Conservation (phyloP, 2,797 vertebrate species). For the Brachyalestes nurse region DNA sequence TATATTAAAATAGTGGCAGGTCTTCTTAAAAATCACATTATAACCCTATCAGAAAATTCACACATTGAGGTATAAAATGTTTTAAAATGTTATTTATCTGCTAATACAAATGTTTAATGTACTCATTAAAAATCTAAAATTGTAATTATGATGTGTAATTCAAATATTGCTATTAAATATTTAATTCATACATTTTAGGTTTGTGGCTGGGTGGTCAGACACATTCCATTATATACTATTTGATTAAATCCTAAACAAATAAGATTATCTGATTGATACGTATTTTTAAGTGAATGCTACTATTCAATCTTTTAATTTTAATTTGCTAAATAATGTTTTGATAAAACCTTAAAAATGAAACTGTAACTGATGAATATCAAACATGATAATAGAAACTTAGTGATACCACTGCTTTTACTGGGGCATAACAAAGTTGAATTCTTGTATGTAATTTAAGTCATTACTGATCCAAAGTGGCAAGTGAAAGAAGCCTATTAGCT, state of each 20-base stretch:
- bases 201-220: too few relatives aligned
- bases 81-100: too few relatives aligned
- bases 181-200: not conserved
- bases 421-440: not conserved
- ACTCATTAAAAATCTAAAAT: too few relatives aligned
- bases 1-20: not conserved
- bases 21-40: not conserved
- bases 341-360: not conserved
- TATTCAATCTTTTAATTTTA: not conserved
- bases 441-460: slow-evolving; percentile 31
- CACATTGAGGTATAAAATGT: not conserved
- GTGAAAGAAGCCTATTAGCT: slow-evolving; percentile 40
- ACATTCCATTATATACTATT: not conserved
- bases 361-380: not conserved
- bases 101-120: too few relatives aligned
- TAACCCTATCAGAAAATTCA: not conserved
- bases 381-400: not conserved
- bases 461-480: slow-evolving; percentile 37
- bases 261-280: not conserved
- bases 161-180: not conserved
- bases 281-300: not conserved
- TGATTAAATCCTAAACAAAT: not conserved
- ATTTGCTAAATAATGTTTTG: not conserved
- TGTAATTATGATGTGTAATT: too few relatives aligned
- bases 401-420: not conserved